Conservation (phyloP, 1,140 invertebrate genomes). For the Drosophila chauvacae region DNA sequence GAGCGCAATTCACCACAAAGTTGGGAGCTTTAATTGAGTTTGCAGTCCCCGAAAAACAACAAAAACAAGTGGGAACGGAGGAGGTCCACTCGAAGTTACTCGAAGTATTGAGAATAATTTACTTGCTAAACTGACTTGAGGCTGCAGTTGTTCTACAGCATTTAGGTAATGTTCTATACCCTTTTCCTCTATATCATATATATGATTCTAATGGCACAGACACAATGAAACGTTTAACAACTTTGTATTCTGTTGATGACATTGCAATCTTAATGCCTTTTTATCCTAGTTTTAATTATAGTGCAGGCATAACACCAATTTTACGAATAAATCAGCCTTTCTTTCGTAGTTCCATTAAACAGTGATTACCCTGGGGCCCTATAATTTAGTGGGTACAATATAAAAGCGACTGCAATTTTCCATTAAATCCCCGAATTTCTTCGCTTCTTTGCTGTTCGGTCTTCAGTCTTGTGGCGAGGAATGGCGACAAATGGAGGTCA, state of each 20-base stretch:
- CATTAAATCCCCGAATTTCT: conserved; percentile 11
- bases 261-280: background rate
- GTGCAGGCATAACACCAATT: background rate
- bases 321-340: background rate
- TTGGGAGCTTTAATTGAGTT: conserved; percentile 71
- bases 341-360: background rate
- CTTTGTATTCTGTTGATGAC: background rate
- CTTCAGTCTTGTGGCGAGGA: conserved; percentile 25
- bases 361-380: background rate
- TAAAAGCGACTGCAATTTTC: conserved; percentile 6
- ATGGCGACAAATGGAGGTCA: conserved; percentile 66
- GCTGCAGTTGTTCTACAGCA: background rate
- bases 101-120: background rate
- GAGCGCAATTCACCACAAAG: conserved; percentile 34
- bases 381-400: conserved; percentile 6
- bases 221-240: background rate
- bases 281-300: background rate
- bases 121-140: background rate
- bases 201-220: background rate
- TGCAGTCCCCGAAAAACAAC: conserved; percentile 34
- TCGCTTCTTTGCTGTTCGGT: conserved; percentile 15
- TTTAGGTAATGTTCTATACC: background rate
- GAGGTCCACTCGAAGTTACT: conserved; percentile 13
- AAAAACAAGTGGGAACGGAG: conserved; percentile 2
- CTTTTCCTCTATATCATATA: no score